These are phyloP conservation scores for Apotomis betuletana DNA, from an alignment of 2,888 invertebrate genomes.

Conservation along the genomic window DNA sequence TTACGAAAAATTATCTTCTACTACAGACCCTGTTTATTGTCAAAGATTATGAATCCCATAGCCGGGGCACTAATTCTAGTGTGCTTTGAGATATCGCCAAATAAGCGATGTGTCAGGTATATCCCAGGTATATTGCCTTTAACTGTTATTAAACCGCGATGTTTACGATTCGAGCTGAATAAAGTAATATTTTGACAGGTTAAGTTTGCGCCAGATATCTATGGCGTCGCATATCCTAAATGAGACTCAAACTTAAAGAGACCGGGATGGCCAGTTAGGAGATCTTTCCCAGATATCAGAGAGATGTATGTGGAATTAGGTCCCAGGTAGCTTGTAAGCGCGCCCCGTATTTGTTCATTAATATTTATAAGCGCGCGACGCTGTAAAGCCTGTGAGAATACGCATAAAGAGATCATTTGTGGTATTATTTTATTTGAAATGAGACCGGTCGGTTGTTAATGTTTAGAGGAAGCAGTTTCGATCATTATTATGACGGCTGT, in stretches of 20 bases:
- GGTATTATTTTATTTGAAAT: conserved; percentile 42
- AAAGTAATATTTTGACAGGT: too few species aligned
- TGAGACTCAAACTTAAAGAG: too few species aligned
- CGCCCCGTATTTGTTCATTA: conserved; percentile 52
- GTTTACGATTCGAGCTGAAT: too few species aligned
- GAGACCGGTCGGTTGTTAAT: conserved; percentile 41
- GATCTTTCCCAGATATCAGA: too few species aligned
- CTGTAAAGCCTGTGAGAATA: conserved; percentile 39
- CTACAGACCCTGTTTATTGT: conserved; percentile 66
- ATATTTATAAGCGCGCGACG: conserved; percentile 52
- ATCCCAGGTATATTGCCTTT: too few species aligned
- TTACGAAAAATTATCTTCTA: conserved; percentile 75
- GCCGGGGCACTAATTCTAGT: conserved; percentile 1
- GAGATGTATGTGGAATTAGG: too few species aligned
- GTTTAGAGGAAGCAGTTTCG: conserved; percentile 42
- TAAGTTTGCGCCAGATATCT: too few species aligned
- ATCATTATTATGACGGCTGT: conserved; percentile 42
- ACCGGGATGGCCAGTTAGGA: too few species aligned
- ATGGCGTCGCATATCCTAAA: too few species aligned
- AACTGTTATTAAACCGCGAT: too few species aligned
- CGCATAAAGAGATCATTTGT: conserved; percentile 40
- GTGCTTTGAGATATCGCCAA: too few species aligned
- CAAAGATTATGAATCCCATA: conserved; percentile 66
- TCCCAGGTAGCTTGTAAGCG: conserved; percentile 43
- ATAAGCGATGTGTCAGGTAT: too few species aligned